phyloP scores from a whole-genome alignment of 1,140 invertebrate genomes.

The Bombus affinis region DNA sequence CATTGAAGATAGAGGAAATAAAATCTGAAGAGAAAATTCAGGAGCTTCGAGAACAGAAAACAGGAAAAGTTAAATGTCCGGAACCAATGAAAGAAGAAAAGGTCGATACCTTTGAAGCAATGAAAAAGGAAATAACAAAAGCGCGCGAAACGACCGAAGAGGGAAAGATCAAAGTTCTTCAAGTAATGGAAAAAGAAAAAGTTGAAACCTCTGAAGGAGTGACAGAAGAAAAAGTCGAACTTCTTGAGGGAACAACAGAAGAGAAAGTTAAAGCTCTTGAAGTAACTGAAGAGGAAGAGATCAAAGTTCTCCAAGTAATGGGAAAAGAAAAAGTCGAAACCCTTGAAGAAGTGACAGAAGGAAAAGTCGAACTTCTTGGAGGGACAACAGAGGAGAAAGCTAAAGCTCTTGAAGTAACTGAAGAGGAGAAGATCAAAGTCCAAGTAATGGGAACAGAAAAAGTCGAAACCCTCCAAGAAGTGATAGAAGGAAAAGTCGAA shows the following conservation, averaged over 20 bases:
- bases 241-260: fast-evolving
- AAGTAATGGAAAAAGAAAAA: background rate
- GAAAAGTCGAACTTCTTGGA: background rate
- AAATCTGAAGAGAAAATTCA: background rate
- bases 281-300: background rate
- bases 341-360: fast-evolving
- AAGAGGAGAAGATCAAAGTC: background rate
- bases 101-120: no score
- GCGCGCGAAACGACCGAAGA: background rate
- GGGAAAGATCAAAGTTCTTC: background rate
- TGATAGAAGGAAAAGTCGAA: background rate
- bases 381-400: background rate
- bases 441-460: background rate
- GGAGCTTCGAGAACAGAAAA: background rate
- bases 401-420: background rate
- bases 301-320: fast-evolving
- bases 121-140: background rate
- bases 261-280: background rate
- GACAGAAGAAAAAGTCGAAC: fast-evolving
- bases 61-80: background rate
- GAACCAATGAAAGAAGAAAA: background rate
- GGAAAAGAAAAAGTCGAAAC: background rate
- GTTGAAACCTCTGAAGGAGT: background rate
- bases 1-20: background rate
- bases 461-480: fast-evolving